Base-by-base conservation (phyloP, 2,797 vertebrate genomes). In the Eospalax fontanierii region DNA sequence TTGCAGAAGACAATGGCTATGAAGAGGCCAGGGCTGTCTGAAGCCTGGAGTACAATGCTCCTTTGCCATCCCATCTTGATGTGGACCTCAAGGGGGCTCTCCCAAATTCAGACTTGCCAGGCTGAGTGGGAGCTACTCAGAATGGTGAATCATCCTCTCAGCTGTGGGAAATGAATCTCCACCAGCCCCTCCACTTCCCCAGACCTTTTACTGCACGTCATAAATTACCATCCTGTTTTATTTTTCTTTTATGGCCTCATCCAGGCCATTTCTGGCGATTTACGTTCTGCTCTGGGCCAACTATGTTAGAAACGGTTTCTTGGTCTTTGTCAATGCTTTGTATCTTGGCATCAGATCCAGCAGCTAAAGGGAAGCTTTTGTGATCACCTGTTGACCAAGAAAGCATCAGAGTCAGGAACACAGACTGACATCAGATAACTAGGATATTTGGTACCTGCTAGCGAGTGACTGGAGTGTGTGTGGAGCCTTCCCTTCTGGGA, bases 161-260 rank as follows among this genome's bases (percentile, higher is more conserved):
- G 93, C 63, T 95, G 96, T 19, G 59, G 94, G 96, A 97, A 96
- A 97, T 82, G 95, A 96, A 96, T 95, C 94, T 95, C 94, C 93
- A 61, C 96, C 33, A 93, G 95, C 97, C 94, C 89, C 74, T 93
- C 84, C 26, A 88, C 91, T 93, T 97, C 97, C 97, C 90, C 83
- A 84, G 94, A 46, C 96, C 94, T 97, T 97, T 98, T 97, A 97
- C 96, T 97, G 97, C 81, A 73, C 89, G 88, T 95, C 98, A 97
- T 98, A 97, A 98, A 98, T 98, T 97, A 97, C 93, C 97, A 96
- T 97, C 97, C 97, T 96, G 83, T 95, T 98, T 98, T 97, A 97
- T 97, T 97, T 97, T 97, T 95, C 35, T 96, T 98, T 98, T 98
- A 98, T 97, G 91, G 97, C 96, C 95, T 97, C 97, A 98, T 97